Base-by-base conservation (phyloP, 2,888 invertebrate species). In the Brachypalpus laphriformis region DNA sequence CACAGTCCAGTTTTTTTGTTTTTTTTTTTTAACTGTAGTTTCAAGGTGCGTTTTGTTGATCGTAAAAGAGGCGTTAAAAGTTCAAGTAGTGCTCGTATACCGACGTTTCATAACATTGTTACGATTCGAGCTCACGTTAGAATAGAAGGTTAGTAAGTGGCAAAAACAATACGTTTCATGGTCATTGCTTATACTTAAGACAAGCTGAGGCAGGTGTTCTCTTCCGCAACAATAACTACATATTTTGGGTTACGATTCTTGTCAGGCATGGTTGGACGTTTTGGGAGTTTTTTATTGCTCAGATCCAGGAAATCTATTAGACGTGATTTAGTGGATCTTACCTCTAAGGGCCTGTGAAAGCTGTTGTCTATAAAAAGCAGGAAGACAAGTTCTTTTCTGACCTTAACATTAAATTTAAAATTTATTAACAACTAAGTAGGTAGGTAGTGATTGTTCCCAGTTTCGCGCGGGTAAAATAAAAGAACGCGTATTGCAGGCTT, bases 1-100 rank as follows among this genome's bases (percentile, higher is more conserved):
- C n/a, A n/a, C n/a, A n/a, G 18, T 22, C 47, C 16, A 18, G 14
- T 28, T 40, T 31, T 8, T n/a, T n/a, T n/a, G n/a, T n/a, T n/a
- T n/a, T n/a, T n/a, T n/a, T n/a, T n/a, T 18, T 47, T 61, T 56
- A 56, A 56, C 42, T 42, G 28, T 42, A 40, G 9, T 54, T 63
- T 34, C 61, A 74, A 74, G 72, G 72, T 28, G 42, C 4, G 47
- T 40, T 71, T 47, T 47, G 37, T 72, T 4, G 16, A 18, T 61
- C 56, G 31, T 56, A 31, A 34, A 56, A 34, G 11, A 11, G 37
- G n/a, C 20, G 34, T 37, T 37, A 37, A 51, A 14, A 22, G 14
- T 18, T 56, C 40, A 68, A 68, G 42, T 68, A 51, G 20, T 25
- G 22, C 25, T 49, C 22, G 14, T 34, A 11, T n/a, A n/a, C n/a